phyloP scores from a whole-genome alignment of 1,140 invertebrate genomes.

The Trichonephila clavata region DNA sequence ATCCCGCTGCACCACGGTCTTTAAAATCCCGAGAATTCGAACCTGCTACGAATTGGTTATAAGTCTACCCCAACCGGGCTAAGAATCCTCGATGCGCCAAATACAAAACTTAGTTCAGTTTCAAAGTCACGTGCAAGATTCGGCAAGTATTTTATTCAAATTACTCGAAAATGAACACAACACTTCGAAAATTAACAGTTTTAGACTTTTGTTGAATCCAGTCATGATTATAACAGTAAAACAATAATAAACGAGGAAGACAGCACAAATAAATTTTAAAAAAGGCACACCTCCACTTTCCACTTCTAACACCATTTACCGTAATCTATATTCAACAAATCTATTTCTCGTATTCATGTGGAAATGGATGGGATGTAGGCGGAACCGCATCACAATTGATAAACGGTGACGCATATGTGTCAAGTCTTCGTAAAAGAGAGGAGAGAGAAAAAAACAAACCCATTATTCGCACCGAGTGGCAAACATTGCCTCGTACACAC shows the following conservation, averaged over 20 bases:
- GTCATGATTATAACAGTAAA: neutral
- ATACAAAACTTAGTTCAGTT: no score
- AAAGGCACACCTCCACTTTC: neutral
- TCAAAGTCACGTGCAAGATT: no score
- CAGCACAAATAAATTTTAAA: neutral
- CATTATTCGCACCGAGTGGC: neutral
- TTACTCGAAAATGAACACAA: no score
- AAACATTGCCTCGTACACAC: neutral
- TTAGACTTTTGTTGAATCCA: no score
- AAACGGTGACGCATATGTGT: slow-evolving; percentile 30
- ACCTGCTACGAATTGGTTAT: no score
- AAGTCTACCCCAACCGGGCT: no score
- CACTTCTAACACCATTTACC: neutral
- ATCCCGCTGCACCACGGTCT: no score
- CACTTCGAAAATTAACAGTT: no score
- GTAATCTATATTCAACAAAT: neutral
- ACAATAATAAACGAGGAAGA: neutral
- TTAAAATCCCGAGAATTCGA: no score
- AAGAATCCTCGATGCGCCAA: no score
- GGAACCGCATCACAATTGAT: slow-evolving; percentile 1
- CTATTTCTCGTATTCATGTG: neutral
- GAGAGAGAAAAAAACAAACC: neutral
- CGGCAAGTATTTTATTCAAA: no score
- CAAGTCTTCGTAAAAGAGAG: neutral
- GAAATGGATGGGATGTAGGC: neutral